phyloP scores from a whole-genome alignment of 2,888 invertebrate species.

The Hermaeophaga mercurialis region DNA sequence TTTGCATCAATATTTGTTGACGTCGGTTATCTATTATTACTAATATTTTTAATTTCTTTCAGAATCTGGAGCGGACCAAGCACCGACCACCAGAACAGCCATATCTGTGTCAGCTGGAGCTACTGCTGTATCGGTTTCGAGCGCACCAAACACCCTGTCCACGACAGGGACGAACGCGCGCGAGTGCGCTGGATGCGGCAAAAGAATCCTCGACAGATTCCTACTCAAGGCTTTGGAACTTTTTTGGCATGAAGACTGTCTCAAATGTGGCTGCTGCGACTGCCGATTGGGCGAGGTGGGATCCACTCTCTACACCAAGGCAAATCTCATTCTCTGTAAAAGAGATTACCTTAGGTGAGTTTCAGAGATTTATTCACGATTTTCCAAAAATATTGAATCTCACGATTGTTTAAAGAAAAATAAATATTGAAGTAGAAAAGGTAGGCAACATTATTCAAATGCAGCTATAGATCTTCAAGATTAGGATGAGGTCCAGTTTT shows the following conservation, averaged over 20 bases:
- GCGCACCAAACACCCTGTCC: conserved; percentile 46
- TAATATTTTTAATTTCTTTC: conserved; percentile 36
- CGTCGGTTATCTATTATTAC: no score
- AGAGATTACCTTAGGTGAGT: conserved; percentile 87
- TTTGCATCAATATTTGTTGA: no score
- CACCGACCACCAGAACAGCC: conserved; percentile 51
- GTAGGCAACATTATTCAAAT: no score
- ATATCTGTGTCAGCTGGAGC: conserved; percentile 48
- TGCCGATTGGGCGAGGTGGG: conserved; percentile 93
- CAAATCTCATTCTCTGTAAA: conserved; percentile 88
- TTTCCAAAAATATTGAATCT: not conserved
- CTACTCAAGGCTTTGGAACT: conserved; percentile 85
- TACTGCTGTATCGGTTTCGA: conserved; percentile 48
- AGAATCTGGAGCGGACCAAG: conserved; percentile 57
- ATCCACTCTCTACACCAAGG: conserved; percentile 87
- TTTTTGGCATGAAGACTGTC: conserved; percentile 93
- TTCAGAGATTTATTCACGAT: not conserved
- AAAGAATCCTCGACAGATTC: conserved; percentile 77
- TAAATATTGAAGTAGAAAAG: no score
- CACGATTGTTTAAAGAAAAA: not conserved
- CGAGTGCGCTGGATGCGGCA: conserved; percentile 85
- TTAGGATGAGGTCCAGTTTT: no score
- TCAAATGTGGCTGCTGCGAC: conserved; percentile 91
- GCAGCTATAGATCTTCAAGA: no score
- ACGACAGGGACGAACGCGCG: conserved; percentile 57